These are phyloP conservation scores for Altica lythri DNA, from an alignment of 2,888 invertebrate species.

Conservation along the genomic window DNA sequence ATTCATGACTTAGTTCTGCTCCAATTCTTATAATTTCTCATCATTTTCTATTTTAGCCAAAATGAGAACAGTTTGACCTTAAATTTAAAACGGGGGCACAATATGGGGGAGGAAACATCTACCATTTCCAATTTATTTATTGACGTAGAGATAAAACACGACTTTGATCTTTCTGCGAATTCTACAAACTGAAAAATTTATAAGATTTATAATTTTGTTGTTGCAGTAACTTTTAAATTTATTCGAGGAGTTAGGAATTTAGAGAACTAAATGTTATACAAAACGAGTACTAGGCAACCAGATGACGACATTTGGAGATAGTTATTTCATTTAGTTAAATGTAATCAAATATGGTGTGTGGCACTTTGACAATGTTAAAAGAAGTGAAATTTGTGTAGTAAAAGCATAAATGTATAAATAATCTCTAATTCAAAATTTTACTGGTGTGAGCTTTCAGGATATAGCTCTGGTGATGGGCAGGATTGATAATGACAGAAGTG, in stretches of 20 bases:
- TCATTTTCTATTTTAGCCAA: conserved; percentile 25
- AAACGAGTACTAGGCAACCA: neutral
- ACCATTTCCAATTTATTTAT: conserved; percentile 12
- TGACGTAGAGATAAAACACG: conserved; percentile 8
- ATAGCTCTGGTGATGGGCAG: too few relatives aligned
- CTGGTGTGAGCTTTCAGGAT: too few relatives aligned
- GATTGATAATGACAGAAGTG: too few relatives aligned
- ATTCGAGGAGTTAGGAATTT: conserved; percentile 12
- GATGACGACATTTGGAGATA: neutral
- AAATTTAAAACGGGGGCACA: conserved; percentile 9
- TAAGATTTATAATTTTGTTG: conserved; percentile 16
- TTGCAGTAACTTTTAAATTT: conserved; percentile 12
- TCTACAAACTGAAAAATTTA: conserved; percentile 8
- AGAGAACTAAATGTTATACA: conserved; percentile 3
- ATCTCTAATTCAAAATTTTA: too few relatives aligned
- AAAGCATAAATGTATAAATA: too few relatives aligned
- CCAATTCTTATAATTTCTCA: conserved; percentile 20
- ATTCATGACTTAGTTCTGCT: conserved; percentile 17
- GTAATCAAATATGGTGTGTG: too few relatives aligned
- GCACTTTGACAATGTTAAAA: too few relatives aligned
- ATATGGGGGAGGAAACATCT: neutral
- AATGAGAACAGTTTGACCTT: conserved; percentile 12
- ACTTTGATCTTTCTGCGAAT: conserved; percentile 11
- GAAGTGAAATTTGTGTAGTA: too few relatives aligned
- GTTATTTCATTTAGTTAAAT: too few relatives aligned